A percentile compares a stretch with the other conserved stretches of the same genome.
Conservation (phyloP, 2,888 invertebrate genomes). For the Rhabditoides inermis region DNA sequence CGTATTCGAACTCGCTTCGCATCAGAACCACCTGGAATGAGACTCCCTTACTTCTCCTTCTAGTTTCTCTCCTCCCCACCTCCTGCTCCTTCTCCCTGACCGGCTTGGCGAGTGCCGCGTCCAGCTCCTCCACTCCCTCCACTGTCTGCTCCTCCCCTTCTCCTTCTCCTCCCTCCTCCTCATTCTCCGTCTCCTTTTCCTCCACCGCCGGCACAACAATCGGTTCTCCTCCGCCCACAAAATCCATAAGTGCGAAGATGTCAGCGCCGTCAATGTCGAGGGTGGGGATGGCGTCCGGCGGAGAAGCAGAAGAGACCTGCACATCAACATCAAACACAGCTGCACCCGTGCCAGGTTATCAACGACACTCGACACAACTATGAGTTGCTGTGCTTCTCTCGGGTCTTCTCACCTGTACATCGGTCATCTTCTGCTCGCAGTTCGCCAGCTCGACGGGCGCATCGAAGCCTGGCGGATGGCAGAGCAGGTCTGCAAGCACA, state of each 20-base stretch:
- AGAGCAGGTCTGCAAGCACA: conserved; percentile 11
- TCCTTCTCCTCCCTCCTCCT: too few species aligned
- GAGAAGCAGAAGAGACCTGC: too few species aligned
- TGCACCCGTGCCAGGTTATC: too few species aligned
- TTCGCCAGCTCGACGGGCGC: conserved; percentile 3
- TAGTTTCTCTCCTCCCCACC: neutral
- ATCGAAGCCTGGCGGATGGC: conserved; percentile 18
- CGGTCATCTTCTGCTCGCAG: too few species aligned
- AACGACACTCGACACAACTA: neutral
- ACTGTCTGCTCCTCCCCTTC: neutral
- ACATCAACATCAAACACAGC: too few species aligned
- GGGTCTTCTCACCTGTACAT: too few species aligned
- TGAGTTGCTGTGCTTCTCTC: neutral
- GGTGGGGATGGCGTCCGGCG: neutral
- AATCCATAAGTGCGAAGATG: conserved; percentile 10
- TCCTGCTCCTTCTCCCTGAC: neutral
- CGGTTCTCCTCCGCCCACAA: neutral
- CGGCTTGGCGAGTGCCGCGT: too few species aligned
- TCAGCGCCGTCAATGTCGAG: conserved; percentile 7
- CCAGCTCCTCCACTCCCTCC: conserved; percentile 4
- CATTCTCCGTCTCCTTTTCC: too few species aligned
- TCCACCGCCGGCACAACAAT: neutral
- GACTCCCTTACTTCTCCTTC: too few species aligned
- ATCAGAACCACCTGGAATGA: too few species aligned
- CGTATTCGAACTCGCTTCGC: conserved; percentile 17